A percentile compares a stretch with the other conserved stretches of the same genome.
These are phyloP conservation scores for Pantherophis alleghaniensis DNA, from an alignment of 2,797 vertebrate genomes.

Conservation along the genomic window DNA sequence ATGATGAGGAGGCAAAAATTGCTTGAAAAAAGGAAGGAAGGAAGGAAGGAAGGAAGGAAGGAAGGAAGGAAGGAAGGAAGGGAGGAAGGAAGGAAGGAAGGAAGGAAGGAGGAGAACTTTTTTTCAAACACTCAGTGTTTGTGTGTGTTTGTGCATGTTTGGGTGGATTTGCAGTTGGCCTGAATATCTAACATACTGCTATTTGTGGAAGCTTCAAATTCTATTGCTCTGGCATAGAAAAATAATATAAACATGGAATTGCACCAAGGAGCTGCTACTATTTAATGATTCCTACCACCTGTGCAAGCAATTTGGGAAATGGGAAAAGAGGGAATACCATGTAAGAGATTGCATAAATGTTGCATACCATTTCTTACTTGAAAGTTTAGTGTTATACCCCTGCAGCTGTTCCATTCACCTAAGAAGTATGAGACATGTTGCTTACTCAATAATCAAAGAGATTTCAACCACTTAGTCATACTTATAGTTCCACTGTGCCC, in stretches of 20 bases:
- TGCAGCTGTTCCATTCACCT: slow-evolving; percentile 27
- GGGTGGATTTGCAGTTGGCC: not conserved
- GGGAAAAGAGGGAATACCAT: slow-evolving; percentile 24
- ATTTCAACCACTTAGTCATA: slow-evolving; percentile 37
- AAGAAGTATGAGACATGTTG: slow-evolving; percentile 13
- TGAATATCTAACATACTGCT: not conserved
- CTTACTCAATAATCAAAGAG: slow-evolving; percentile 33
- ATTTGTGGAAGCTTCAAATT: not conserved
- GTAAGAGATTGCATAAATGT: not conserved
- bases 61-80: too few species aligned
- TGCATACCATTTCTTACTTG: slow-evolving; percentile 29
- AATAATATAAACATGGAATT: not conserved
- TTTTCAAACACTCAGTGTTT: not conserved
- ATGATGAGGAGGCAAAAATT: not conserved
- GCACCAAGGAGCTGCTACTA: not conserved
- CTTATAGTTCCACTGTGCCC: slow-evolving; percentile 45
- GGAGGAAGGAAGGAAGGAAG: too few species aligned
- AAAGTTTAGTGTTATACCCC: slow-evolving; percentile 11
- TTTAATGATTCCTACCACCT: slow-evolving; percentile 28
- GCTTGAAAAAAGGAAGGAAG: not conserved
- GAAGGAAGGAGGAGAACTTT: too few species aligned
- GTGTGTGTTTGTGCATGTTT: not conserved
- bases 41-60: too few species aligned
- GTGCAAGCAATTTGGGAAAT: slow-evolving; percentile 27
- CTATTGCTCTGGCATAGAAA: not conserved